Evolutionary conservation across 2,113 vertebrate genomes (phyloP), one percentile per base, ranked within the genome.

Genomic region (Tor tambroides): DNA sequence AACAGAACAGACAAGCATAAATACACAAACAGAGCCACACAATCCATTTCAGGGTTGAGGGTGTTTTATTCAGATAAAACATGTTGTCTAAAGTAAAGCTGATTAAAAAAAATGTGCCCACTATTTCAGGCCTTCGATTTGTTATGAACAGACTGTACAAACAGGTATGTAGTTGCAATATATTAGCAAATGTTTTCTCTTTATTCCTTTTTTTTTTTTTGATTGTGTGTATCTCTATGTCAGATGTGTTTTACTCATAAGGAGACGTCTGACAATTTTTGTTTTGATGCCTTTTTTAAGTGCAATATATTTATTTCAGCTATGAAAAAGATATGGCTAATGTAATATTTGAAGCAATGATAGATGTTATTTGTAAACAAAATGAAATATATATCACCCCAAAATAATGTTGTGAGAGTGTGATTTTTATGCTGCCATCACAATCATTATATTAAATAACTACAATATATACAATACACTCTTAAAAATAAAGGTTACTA

Each of bases 271-370:
- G 94, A 94, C 56, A 87, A 90, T 83, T 91, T 93, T 91, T 91
- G 86, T 92, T 92, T 94, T 87, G 51, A 96, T 95, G 95, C 93
- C 95, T 97, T 98, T 97, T 98, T 97, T 95, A 95, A 97, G 98
- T 99, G 97, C 98, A 99, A 99, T 99, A 99, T 99, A 99, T 99
- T 99, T 99, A 99, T 99, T 99, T 98, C 96, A 95, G 96, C 95
- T 95, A 96, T 96, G 91, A 96, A 97, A 96, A 97, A 95, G 88
- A 91, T 51, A 87, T 93, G 95, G 96, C 96, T 96, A 96, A 96
- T 97, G 96, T 97, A 96, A 95, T 95, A 96, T 97, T 95, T 94
- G 95, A 95, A 93, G 96, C 96, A 96, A 94, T 85, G 84, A 88
- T 86, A 95, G 96, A 94, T 95, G 94, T 96, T 95, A 96, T 97